Evolutionary conservation across 2,113 vertebrate genomes (phyloP).

Genomic region (Danionella cerebrum): DNA sequence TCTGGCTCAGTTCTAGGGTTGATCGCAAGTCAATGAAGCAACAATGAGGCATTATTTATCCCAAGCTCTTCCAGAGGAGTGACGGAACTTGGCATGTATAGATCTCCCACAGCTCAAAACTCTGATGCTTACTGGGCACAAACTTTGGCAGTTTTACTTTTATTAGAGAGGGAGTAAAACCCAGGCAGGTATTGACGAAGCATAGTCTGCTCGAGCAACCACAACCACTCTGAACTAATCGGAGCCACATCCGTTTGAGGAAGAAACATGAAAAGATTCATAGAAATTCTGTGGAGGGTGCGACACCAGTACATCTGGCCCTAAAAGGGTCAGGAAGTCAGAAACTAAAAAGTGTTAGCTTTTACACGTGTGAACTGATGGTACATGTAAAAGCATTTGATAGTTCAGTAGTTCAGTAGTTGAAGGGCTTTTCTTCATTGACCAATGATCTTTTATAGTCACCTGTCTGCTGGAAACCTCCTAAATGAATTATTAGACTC

Average conservation of each 20-base stretch:
- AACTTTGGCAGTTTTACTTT: constrained; percentile 25
- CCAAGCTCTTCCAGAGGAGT: neutral
- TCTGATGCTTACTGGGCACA: neutral
- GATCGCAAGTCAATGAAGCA: neutral
- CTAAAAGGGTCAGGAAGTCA: too few relatives aligned
- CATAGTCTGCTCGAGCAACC: constrained; percentile 5
- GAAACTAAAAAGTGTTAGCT: too few relatives aligned
- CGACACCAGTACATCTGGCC: too few relatives aligned
- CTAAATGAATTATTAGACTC: too few relatives aligned
- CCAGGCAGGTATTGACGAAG: constrained; percentile 27
- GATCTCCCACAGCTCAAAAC: neutral
- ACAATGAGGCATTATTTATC: constrained; percentile 34
- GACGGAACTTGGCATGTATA: neutral
- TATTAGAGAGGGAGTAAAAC: constrained; percentile 36
- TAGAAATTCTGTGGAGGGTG: too few relatives aligned
- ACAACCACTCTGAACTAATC: constrained; percentile 8
- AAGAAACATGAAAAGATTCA: constrained; percentile 5
- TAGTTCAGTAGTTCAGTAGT: too few relatives aligned
- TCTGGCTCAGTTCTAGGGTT: constrained; percentile 33
- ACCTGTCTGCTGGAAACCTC: too few relatives aligned
- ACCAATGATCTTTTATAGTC: too few relatives aligned
- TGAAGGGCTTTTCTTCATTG: too few relatives aligned
- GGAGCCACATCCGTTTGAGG: constrained; percentile 26
- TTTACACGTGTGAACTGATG: too few relatives aligned
- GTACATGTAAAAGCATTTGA: too few relatives aligned